Conservation (phyloP, 2,888 invertebrate species). For the Eristalis pertinax region DNA sequence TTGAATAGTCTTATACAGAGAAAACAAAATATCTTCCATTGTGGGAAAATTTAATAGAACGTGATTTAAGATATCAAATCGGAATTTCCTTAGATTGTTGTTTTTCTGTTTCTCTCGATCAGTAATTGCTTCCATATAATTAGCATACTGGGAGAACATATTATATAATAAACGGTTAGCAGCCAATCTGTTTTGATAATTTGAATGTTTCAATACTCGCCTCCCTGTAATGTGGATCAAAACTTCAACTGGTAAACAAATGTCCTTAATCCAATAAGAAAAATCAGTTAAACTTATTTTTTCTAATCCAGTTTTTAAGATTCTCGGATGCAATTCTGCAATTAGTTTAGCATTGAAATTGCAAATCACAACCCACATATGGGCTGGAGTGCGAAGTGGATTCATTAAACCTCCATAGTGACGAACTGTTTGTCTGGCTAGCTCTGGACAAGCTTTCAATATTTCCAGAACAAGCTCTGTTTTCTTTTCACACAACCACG, state of each 20-base stretch:
- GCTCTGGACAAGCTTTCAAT: conserved; percentile 87
- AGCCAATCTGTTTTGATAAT: conserved; percentile 78
- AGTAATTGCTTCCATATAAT: conserved; percentile 77
- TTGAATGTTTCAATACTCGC: conserved; percentile 69
- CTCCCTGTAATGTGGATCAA: conserved; percentile 75
- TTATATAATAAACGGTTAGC: conserved; percentile 78
- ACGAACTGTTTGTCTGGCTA: conserved; percentile 85
- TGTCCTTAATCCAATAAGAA: conserved; percentile 78
- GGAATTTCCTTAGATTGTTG: conserved; percentile 79
- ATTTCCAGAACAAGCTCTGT: conserved; percentile 85
- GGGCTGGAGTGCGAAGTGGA: conserved; percentile 79
- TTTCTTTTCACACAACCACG: conserved; percentile 87
- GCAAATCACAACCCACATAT: conserved; percentile 74
- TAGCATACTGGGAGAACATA: conserved; percentile 81
- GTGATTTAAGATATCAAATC: conserved; percentile 80
- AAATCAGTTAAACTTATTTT: conserved; percentile 79
- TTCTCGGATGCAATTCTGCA: conserved; percentile 75
- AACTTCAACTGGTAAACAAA: conserved; percentile 78
- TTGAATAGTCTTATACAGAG: conserved; percentile 76
- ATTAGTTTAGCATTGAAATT: conserved; percentile 77
- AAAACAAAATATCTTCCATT: conserved; percentile 77
- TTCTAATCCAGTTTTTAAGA: conserved; percentile 75
- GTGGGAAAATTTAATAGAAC: conserved; percentile 79
- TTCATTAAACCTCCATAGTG: conserved; percentile 85
- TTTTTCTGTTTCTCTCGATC: conserved; percentile 77